Conservation (phyloP, 2,888 invertebrate genomes). For the Torymus texanus region DNA sequence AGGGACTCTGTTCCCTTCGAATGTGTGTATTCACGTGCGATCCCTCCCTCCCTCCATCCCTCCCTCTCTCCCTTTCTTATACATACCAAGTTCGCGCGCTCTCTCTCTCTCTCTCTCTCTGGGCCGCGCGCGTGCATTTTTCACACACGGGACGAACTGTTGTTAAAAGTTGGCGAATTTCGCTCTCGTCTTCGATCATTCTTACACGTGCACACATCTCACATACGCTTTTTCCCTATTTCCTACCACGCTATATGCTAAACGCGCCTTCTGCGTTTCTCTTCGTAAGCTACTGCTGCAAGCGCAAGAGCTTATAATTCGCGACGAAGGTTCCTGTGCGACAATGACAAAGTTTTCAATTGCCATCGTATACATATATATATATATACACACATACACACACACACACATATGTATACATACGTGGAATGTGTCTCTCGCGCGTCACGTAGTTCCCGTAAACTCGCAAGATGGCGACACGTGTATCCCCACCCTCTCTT, state of each 20-base stretch:
- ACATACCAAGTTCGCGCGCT: not conserved
- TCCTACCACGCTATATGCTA: no score
- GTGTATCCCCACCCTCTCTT: not conserved
- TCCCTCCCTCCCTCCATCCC: not conserved
- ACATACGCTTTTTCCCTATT: no score
- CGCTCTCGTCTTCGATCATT: no score
- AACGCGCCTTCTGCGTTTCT: no score
- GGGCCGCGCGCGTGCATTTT: no score
- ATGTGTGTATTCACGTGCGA: slow-evolving; percentile 65
- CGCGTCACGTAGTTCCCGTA: slow-evolving; percentile 36
- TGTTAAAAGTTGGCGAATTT: no score
- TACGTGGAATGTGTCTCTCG: not conserved
- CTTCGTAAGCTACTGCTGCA: not conserved
- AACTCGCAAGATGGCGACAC: slow-evolving; percentile 45
- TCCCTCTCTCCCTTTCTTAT: not conserved
- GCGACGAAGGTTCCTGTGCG: not conserved
- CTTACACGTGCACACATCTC: no score
- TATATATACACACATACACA: no score
- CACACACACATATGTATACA: no score
- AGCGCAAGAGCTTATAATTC: slow-evolving; percentile 2
- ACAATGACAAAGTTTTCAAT: slow-evolving; percentile 41
- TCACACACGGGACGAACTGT: no score
- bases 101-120: no score
- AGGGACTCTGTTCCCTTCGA: slow-evolving; percentile 58
- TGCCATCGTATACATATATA: not conserved